A percentile compares a stretch with the other conserved stretches of the same genome.
These are phyloP conservation scores for Nemopilema nomurai DNA, from an alignment of 30 jellyfish, hydroid and myxozoan species.

Conservation along the genomic window DNA sequence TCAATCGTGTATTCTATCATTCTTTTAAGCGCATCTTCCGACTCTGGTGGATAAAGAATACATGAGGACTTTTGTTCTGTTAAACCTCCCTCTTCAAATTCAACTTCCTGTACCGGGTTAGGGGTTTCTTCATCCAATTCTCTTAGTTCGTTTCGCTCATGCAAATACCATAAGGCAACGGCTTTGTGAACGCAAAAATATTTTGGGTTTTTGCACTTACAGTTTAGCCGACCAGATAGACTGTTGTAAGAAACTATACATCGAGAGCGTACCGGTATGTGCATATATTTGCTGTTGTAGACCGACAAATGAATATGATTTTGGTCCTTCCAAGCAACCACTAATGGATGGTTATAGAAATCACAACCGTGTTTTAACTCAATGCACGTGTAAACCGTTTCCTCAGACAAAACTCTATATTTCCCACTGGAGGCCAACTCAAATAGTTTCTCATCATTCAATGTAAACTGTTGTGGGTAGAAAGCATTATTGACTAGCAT, in stretches of 20 bases:
- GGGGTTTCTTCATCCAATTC: neutral
- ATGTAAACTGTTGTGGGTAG: neutral
- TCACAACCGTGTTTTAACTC: neutral
- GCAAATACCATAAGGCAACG: constrained; percentile 46
- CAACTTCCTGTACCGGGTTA: neutral
- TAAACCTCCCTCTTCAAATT: neutral
- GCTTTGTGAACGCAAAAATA: constrained; percentile 41
- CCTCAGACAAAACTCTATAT: constrained; percentile 14
- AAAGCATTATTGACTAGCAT: constrained; percentile 16
- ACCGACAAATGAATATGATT: constrained; percentile 29
- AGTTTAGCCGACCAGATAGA: constrained; percentile 5
- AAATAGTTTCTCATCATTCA: neutral
- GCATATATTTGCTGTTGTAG: neutral
- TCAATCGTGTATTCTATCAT: neutral
- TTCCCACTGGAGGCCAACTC: constrained; percentile 17
- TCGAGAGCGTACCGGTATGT: constrained; percentile 9
- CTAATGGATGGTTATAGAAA: neutral
- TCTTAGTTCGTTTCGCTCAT: constrained; percentile 18
- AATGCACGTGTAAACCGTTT: constrained; percentile 20
- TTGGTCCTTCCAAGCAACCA: constrained; percentile 13
- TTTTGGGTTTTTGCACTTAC: constrained; percentile 19
- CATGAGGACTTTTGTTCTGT: neutral
- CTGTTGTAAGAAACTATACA: constrained; percentile 21
- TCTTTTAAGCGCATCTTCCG: neutral
- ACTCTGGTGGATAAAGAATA: neutral